Conservation (phyloP, 30 jellyfish, hydroid and myxozoan species). For the Haliclystus octoradiatus region DNA sequence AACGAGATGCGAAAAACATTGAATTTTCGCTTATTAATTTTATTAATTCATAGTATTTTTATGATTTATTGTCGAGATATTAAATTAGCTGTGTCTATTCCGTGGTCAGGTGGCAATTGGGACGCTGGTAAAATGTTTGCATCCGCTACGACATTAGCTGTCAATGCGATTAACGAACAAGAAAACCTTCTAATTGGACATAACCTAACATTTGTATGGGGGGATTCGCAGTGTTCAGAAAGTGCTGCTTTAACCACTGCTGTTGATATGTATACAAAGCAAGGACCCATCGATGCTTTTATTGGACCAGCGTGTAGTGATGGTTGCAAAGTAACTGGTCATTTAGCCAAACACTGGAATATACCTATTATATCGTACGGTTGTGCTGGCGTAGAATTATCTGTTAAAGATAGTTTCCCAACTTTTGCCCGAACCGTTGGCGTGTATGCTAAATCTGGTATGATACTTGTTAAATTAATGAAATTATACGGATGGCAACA, state of each 20-base stretch:
- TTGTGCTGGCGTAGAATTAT: conserved; percentile 51
- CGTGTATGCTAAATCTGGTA: conserved; percentile 62
- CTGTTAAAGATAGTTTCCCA: conserved; percentile 32
- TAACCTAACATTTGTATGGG: conserved; percentile 48
- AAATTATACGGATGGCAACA: conserved; percentile 48
- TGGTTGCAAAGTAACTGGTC: conserved; percentile 64
- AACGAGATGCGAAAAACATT: no score
- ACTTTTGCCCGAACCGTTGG: conserved; percentile 85
- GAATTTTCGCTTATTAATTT: no score
- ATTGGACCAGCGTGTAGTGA: conserved; percentile 90
- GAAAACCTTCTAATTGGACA: conserved; percentile 52
- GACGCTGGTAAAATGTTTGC: conserved; percentile 79
- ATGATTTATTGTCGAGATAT: no score
- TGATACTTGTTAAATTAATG: conserved; percentile 53
- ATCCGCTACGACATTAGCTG: conserved; percentile 62
- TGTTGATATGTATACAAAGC: conserved; percentile 33
- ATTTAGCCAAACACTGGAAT: conserved; percentile 62
- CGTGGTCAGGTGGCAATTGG: conserved; percentile 82
- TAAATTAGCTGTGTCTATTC: conserved; percentile 69
- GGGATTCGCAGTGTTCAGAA: conserved; percentile 69
- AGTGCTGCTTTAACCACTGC: conserved; percentile 38
- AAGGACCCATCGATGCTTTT: conserved; percentile 34
- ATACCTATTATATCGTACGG: conserved; percentile 76
- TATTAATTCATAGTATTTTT: no score
- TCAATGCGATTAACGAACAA: conserved; percentile 44